These are phyloP conservation scores for Phorcus lineatus DNA, from an alignment of 2,888 invertebrate species.

Conservation along the genomic window DNA sequence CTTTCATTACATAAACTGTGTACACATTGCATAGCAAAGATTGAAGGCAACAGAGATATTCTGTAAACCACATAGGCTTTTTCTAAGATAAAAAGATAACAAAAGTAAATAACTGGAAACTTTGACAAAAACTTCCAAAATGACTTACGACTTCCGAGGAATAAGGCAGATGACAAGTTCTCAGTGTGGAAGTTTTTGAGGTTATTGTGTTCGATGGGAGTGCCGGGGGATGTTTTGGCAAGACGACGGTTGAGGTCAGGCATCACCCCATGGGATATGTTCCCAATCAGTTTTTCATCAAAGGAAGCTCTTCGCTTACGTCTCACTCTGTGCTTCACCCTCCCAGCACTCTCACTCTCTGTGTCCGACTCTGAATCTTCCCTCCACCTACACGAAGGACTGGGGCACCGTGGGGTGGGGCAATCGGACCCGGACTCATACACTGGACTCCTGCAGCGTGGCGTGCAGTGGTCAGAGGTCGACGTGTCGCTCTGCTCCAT, in stretches of 20 bases:
- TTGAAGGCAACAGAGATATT: too few relatives aligned
- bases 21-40: too few relatives aligned
- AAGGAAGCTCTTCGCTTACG: background rate
- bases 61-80: too few relatives aligned
- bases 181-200: conserved; percentile 21
- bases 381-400: background rate
- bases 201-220: background rate
- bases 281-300: conserved; percentile 7
- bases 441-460: background rate
- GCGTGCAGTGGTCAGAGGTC: background rate
- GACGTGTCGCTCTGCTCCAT: conserved; percentile 10
- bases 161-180: conserved; percentile 11
- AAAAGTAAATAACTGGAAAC: too few relatives aligned
- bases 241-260: conserved; percentile 6
- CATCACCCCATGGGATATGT: background rate
- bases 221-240: conserved; percentile 6
- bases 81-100: too few relatives aligned
- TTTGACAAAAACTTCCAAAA: too few relatives aligned
- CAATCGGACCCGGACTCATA: background rate
- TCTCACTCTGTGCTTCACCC: background rate
- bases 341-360: background rate
- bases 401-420: background rate
- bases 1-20: too few relatives aligned
- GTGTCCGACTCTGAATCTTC: background rate
- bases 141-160: conserved; percentile 11